Evolutionary conservation across 2,888 invertebrate genomes (phyloP).

Genomic region (Leptodirus hochenwartii): DNA sequence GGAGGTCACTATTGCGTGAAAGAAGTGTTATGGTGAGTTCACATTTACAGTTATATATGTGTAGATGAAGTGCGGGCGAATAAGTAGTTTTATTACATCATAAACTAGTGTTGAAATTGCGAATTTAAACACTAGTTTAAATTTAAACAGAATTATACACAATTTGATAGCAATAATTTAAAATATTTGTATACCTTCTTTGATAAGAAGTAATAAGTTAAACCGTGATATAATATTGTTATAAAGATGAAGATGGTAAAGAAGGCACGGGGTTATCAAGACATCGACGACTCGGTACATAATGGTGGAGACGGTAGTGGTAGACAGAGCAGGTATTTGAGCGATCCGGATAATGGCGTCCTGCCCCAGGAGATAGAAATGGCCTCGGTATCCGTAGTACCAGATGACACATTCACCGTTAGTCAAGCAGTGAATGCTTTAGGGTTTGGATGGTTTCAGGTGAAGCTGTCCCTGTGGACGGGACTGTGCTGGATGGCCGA

Average conservation of each 20-base stretch:
- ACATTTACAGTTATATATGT: no score
- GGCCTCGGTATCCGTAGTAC: slow-evolving; percentile 61
- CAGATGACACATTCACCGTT: slow-evolving; percentile 72
- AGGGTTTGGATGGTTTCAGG: slow-evolving; percentile 82
- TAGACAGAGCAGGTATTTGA: slow-evolving; percentile 23
- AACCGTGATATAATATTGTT: no score
- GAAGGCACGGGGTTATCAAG: slow-evolving; percentile 40
- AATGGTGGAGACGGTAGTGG: slow-evolving; percentile 1
- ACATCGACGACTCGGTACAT: slow-evolving; percentile 31
- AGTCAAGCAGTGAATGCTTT: slow-evolving; percentile 73
- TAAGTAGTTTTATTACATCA: no score
- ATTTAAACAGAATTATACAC: no score
- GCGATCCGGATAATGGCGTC: slow-evolving; percentile 27
- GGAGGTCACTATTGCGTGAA: no score
- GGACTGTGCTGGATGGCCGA: slow-evolving; percentile 93
- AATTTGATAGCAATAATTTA: no score
- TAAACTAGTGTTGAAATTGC: no score
- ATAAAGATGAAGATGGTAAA: slow-evolving; percentile 35
- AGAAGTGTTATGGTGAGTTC: no score
- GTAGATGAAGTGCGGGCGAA: no score
- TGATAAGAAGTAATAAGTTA: no score
- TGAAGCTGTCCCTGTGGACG: slow-evolving; percentile 66
- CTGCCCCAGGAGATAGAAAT: slow-evolving; percentile 50
- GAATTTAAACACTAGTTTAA: no score
- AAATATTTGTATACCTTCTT: no score